Percentiles rank a stretch among this genome's conserved stretches.
Conservation (phyloP, 2,113 vertebrate genomes). For the Alethe castanea region DNA sequence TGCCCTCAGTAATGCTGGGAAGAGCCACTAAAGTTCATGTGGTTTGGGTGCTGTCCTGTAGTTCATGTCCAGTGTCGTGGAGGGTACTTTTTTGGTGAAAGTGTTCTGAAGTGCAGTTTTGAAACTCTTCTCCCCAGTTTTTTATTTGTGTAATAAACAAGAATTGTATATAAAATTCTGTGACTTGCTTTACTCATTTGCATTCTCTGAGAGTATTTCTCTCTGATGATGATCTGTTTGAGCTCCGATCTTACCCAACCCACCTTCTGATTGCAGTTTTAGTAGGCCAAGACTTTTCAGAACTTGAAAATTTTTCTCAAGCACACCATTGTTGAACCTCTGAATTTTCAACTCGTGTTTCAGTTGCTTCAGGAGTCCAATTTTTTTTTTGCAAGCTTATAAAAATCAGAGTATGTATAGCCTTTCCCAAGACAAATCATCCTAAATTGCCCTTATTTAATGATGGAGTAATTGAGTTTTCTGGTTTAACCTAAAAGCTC, state of each 20-base stretch:
- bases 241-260: not conserved
- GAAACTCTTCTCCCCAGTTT: fast-evolving
- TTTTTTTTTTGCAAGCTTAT: not conserved
- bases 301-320: not conserved
- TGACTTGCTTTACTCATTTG: not conserved
- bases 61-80: not conserved
- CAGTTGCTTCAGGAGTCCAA: not conserved
- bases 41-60: fast-evolving
- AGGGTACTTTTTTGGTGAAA: not conserved
- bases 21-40: fast-evolving
- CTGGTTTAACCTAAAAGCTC: not conserved
- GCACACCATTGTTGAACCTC: not conserved
- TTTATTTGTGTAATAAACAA: not conserved
- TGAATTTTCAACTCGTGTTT: not conserved
- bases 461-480: not conserved
- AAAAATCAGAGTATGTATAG: not conserved
- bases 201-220: not conserved
- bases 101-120: not conserved
- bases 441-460: not conserved
- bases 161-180: not conserved
- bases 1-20: not conserved
- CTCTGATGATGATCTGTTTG: not conserved
- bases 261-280: not conserved
- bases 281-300: not conserved
- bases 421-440: not conserved